Conservation (phyloP, 2,113 vertebrate species). For the Sylvia atricapilla region DNA sequence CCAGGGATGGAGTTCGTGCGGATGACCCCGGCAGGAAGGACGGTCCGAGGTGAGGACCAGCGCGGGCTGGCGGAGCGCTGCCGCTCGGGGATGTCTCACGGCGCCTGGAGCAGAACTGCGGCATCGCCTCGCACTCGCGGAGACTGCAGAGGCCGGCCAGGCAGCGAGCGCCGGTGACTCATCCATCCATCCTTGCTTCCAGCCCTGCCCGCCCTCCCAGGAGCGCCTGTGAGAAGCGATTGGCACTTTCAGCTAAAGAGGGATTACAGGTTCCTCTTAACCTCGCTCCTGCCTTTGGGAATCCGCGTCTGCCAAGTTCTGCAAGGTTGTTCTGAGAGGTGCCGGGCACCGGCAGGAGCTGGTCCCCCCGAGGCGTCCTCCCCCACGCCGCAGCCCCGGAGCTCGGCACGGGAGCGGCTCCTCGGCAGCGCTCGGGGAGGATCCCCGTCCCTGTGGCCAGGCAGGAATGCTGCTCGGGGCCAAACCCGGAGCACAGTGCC, state of each 20-base stretch:
- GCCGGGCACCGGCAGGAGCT: accelerated
- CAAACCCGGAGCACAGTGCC: background rate
- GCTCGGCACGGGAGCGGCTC: background rate
- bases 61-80: background rate
- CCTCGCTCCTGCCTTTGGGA: background rate
- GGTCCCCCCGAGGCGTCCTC: background rate
- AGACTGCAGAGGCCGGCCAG: background rate
- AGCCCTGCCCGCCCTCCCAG: background rate
- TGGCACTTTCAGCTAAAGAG: background rate
- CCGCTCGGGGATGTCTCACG: background rate
- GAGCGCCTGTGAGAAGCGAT: background rate
- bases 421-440: accelerated
- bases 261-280: background rate
- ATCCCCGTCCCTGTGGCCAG: background rate
- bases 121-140: background rate
- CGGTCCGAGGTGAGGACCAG: accelerated
- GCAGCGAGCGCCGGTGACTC: background rate
- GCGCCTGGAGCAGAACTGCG: background rate
- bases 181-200: background rate
- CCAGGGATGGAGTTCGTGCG: background rate
- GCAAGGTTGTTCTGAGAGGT: background rate
- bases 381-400: accelerated
- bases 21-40: background rate
- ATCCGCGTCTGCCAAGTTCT: accelerated
- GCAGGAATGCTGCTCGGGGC: background rate